phyloP scores from a whole-genome alignment of 2,888 invertebrate genomes.

The Dioctria rufipes region DNA sequence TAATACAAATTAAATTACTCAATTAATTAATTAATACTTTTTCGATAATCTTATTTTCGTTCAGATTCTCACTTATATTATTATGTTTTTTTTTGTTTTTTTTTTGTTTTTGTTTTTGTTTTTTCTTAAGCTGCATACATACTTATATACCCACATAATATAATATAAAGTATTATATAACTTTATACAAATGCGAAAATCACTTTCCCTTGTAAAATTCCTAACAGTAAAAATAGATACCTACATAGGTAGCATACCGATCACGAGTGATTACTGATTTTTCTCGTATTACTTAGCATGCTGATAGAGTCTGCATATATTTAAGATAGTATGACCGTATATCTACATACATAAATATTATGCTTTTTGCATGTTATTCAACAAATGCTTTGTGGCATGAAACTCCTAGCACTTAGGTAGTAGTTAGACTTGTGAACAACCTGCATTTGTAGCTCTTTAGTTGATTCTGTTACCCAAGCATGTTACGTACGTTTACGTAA shows the following conservation, averaged over 20 bases:
- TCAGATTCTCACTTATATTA: slow-evolving; percentile 16
- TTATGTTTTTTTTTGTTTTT: slow-evolving; percentile 7
- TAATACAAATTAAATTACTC: not conserved
- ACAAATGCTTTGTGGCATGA: not conserved
- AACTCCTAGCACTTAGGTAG: not conserved
- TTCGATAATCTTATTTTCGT: slow-evolving; percentile 35
- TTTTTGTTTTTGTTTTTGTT: not conserved
- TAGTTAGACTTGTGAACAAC: not conserved
- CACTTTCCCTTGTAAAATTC: slow-evolving; percentile 62
- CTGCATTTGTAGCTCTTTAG: slow-evolving; percentile 13
- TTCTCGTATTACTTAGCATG: too few relatives aligned
- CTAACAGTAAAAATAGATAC: slow-evolving; percentile 12
- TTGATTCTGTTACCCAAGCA: slow-evolving; percentile 9
- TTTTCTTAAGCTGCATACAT: slow-evolving; percentile 25
- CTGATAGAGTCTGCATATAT: too few relatives aligned
- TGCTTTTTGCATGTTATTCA: not conserved
- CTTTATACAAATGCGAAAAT: slow-evolving; percentile 71
- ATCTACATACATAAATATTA: not conserved
- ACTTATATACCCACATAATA: not conserved
- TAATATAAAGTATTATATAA: slow-evolving; percentile 2
- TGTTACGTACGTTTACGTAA: not conserved
- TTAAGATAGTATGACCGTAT: not conserved
- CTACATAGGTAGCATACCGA: not conserved
- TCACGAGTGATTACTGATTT: slow-evolving; percentile 15
- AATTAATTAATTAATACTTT: not conserved